Conservation (phyloP, 2,888 invertebrate genomes). For the Thera obeliscata region DNA sequence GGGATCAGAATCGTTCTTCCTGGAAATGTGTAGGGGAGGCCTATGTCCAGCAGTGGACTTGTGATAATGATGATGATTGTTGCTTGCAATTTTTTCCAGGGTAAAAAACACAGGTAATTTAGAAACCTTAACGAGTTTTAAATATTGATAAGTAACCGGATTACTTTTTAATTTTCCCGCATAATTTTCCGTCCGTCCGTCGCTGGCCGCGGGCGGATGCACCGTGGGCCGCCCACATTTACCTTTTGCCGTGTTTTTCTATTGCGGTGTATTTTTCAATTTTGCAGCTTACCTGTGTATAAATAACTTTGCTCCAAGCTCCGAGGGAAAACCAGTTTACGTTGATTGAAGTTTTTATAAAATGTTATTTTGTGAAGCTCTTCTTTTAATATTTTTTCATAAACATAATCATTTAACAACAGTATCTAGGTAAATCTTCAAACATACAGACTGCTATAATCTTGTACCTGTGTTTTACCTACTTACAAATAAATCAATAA, state of each 20-base stretch:
- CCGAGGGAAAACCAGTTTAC: constrained; percentile 18
- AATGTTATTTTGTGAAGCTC: neutral
- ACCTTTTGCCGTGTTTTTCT: constrained; percentile 16
- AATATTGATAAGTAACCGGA: constrained; percentile 6
- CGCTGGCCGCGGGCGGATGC: constrained; percentile 64
- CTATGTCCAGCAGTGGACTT: no score
- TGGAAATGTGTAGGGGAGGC: no score
- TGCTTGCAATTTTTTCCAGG: no score
- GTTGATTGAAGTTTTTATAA: constrained; percentile 12
- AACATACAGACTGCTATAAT: no score
- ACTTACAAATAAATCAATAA: no score
- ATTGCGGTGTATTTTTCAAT: constrained; percentile 63
- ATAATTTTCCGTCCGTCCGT: constrained; percentile 67
- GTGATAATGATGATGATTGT: no score
- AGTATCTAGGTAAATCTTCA: no score
- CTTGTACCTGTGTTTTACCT: no score
- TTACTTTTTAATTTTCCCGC: constrained; percentile 26
- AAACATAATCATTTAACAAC: no score
- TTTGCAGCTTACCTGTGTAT: constrained; percentile 49
- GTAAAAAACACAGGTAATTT: neutral
- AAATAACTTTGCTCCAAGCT: constrained; percentile 43
- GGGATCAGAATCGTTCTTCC: no score
- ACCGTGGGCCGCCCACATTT: constrained; percentile 21
- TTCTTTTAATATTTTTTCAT: neutral
- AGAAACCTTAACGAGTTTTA: neutral